Conservation (phyloP, 2,888 invertebrate species). For the Apodemia zela region DNA sequence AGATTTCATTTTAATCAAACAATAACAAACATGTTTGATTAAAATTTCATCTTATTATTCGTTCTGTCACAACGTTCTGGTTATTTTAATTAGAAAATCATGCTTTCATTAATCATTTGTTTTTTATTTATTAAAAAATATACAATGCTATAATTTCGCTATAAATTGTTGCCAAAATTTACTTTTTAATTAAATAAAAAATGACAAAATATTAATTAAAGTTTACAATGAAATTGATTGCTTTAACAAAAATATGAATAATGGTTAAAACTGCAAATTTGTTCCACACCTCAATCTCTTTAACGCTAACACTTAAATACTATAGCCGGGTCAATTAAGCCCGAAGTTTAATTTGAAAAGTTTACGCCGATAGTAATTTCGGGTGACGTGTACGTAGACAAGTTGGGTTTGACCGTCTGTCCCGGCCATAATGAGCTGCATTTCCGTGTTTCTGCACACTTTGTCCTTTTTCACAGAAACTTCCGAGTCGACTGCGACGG, state of each 20-base stretch:
- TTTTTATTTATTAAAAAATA: no score
- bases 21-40: no score
- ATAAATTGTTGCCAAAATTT: no score
- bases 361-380: constrained; percentile 39
- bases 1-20: no score
- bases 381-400: constrained; percentile 41
- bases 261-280: background rate
- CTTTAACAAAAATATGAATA: background rate
- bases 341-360: constrained; percentile 48
- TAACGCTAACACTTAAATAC: constrained; percentile 21
- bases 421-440: constrained; percentile 38
- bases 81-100: no score
- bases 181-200: no score
- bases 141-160: no score
- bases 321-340: constrained; percentile 33
- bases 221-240: no score
- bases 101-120: no score
- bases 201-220: no score
- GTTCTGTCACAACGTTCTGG: no score
- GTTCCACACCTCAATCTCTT: constrained; percentile 13
- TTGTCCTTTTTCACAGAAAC: constrained; percentile 28
- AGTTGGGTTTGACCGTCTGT: constrained; percentile 41
- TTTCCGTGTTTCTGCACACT: constrained; percentile 32
- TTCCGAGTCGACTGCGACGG: constrained; percentile 16
- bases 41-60: no score